Percentiles rank a stretch among this genome's conserved stretches.
Conservation (phyloP, 2,888 invertebrate genomes). For the Epicampocera succincta region DNA sequence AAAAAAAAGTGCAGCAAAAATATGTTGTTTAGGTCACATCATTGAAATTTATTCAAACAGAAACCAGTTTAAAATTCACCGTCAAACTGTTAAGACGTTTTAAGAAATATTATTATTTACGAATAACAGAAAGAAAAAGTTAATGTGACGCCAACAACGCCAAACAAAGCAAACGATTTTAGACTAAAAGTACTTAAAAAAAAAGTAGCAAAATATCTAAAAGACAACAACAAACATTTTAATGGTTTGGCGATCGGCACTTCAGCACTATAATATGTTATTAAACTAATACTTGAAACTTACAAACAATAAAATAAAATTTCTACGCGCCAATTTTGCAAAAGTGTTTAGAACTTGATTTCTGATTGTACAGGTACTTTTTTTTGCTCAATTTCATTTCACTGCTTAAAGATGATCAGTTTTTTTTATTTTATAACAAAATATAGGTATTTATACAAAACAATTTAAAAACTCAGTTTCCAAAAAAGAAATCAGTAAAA, state of each 20-base stretch:
- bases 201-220: not conserved
- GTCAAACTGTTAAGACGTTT: slow-evolving; percentile 53
- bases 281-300: too few species aligned
- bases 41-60: slow-evolving; percentile 36
- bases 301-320: too few species aligned
- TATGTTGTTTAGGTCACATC: slow-evolving; percentile 44
- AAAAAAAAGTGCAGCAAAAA: not conserved
- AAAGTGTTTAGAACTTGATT: too few species aligned
- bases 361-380: too few species aligned
- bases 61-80: slow-evolving; percentile 50
- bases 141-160: slow-evolving; percentile 20
- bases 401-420: too few species aligned
- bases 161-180: slow-evolving; percentile 14
- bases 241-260: not conserved
- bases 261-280: too few species aligned
- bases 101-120: not conserved
- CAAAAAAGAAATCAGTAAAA: too few species aligned
- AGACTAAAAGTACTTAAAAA: not conserved
- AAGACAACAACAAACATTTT: not conserved
- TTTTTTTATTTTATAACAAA: too few species aligned
- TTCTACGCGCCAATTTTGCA: too few species aligned
- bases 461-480: too few species aligned
- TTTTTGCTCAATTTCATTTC: too few species aligned
- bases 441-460: too few species aligned
- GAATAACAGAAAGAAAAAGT: slow-evolving; percentile 1